A percentile compares a stretch with the other conserved stretches of the same genome.
Conservation (phyloP, 2,888 invertebrate species). For the Trachelus stipa region DNA sequence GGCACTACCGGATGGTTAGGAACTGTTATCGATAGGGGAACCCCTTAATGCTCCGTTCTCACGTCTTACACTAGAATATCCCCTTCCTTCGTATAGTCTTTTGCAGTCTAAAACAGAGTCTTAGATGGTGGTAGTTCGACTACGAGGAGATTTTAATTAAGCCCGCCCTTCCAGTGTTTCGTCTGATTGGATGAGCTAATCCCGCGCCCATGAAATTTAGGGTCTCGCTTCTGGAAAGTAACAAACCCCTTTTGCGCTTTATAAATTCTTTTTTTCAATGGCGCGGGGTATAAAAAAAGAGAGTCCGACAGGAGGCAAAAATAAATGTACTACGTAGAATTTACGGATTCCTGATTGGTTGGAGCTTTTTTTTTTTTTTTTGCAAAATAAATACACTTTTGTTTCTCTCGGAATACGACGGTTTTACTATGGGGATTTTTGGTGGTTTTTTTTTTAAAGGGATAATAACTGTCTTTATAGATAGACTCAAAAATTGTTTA, state of each 20-base stretch:
- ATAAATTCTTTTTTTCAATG: slow-evolving; percentile 24
- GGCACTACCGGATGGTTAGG: neutral
- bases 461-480: too few species aligned
- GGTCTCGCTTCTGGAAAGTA: slow-evolving; percentile 42
- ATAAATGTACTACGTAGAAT: too few species aligned
- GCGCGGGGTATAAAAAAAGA: slow-evolving; percentile 14
- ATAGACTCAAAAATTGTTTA: too few species aligned
- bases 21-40: slow-evolving; percentile 15
- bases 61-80: slow-evolving; percentile 35
- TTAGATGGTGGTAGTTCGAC: slow-evolving; percentile 39
- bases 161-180: slow-evolving; percentile 65
- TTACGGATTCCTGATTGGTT: too few species aligned
- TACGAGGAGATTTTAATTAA: slow-evolving; percentile 65
- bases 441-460: too few species aligned
- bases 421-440: too few species aligned
- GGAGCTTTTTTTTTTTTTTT: too few species aligned
- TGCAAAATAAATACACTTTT: neutral
- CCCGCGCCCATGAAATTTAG: slow-evolving; percentile 56
- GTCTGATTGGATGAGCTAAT: slow-evolving; percentile 63
- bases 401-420: neutral
- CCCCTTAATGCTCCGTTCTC: slow-evolving; percentile 56
- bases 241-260: slow-evolving; percentile 11
- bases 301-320: neutral
- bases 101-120: slow-evolving; percentile 28
- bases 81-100: too few species aligned